These are phyloP conservation scores for Cygnus buccinator DNA, from an alignment of 2,113 vertebrate species.

Conservation along the genomic window DNA sequence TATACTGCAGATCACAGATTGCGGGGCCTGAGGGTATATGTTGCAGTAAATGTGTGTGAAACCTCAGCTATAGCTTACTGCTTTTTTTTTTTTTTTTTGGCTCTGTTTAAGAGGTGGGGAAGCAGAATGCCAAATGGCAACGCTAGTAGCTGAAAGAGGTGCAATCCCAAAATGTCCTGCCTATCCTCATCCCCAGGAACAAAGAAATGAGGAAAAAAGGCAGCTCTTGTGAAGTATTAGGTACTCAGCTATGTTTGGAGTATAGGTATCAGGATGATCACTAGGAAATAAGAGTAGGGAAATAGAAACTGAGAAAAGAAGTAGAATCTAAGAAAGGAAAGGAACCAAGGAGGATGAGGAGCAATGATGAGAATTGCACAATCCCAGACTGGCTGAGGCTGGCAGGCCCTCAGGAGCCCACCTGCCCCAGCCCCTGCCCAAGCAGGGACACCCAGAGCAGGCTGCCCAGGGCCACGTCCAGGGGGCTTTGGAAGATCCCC, in stretches of 20 bases:
- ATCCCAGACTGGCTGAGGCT: neutral
- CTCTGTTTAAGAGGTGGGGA: neutral
- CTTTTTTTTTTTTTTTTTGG: neutral
- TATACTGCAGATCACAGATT: neutral
- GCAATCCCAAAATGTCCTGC: neutral
- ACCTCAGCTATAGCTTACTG: neutral
- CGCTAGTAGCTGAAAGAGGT: neutral
- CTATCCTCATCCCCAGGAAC: neutral
- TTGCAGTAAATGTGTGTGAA: neutral
- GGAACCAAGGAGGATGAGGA: neutral
- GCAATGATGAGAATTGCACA: neutral
- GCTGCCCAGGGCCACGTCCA: neutral
- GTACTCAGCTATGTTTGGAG: neutral
- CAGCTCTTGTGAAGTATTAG: neutral
- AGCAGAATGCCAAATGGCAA: neutral
- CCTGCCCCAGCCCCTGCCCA: neutral
- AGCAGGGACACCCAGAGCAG: neutral
- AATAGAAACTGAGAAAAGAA: neutral
- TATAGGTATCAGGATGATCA: neutral
- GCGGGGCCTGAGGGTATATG: neutral
- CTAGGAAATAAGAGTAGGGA: neutral
- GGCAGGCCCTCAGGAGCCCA: neutral
- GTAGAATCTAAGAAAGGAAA: neutral
- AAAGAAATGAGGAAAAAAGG: neutral
- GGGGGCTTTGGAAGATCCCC: neutral